A percentile compares a stretch with the other conserved stretches of the same genome.
Evolutionary conservation across 2,888 invertebrate genomes (phyloP).

Genomic region (Bombylius major): DNA sequence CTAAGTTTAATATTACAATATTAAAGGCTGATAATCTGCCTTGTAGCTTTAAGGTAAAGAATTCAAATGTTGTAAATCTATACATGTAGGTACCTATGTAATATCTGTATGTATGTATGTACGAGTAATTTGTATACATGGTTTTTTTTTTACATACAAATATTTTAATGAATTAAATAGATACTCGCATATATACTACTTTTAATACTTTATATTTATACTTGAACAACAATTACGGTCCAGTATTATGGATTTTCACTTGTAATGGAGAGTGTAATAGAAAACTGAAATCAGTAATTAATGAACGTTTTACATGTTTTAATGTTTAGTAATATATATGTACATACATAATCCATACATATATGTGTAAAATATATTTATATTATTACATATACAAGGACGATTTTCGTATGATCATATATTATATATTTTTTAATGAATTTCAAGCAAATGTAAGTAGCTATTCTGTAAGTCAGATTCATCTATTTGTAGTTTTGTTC

Average conservation of each 20-base stretch:
- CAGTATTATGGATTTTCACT: not conserved
- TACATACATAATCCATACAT: not conserved
- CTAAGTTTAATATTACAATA: not conserved
- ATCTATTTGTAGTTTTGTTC: too few relatives aligned
- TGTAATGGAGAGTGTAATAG: conserved; percentile 12
- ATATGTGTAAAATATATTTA: too few relatives aligned
- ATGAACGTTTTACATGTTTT: conserved; percentile 18
- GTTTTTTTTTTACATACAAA: not conserved
- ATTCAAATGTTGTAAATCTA: too few relatives aligned
- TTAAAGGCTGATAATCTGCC: not conserved
- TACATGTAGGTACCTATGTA: too few relatives aligned
- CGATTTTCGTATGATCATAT: too few relatives aligned
- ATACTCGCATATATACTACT: too few relatives aligned
- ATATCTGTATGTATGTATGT: too few relatives aligned
- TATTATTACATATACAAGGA: too few relatives aligned
- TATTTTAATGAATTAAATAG: too few relatives aligned
- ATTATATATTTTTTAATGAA: too few relatives aligned
- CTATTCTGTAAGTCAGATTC: too few relatives aligned
- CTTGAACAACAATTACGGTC: not conserved
- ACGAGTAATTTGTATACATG: not conserved
- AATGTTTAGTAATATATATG: conserved; percentile 13
- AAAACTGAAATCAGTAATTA: conserved; percentile 20
- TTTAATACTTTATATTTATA: not conserved
- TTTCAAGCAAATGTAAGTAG: too few relatives aligned
- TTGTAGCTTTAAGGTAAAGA: not conserved